Conservation (phyloP, 2,113 vertebrate species). For the Anolis sagrei region DNA sequence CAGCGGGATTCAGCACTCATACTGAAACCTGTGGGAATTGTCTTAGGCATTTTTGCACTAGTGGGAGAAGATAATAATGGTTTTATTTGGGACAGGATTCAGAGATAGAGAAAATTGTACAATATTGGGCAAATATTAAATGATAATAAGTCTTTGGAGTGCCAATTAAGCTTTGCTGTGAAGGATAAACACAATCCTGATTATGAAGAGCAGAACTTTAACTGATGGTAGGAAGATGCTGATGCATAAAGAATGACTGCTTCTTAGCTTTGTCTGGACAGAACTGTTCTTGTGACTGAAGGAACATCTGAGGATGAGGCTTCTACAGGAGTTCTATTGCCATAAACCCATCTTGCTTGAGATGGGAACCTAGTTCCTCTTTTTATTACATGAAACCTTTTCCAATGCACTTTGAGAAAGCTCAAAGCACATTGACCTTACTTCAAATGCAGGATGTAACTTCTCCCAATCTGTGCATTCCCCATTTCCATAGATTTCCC, state of each 20-base stretch:
- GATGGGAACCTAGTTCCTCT: too few species aligned
- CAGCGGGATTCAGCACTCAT: not conserved
- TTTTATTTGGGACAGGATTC: constrained; percentile 2
- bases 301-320: not conserved
- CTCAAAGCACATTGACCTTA: too few species aligned
- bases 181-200: not conserved
- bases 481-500: too few species aligned
- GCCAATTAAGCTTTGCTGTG: constrained; percentile 1
- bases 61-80: not conserved
- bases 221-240: too few species aligned
- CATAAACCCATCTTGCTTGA: too few species aligned
- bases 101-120: not conserved
- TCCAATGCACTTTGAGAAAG: too few species aligned
- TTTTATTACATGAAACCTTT: too few species aligned
- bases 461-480: too few species aligned
- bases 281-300: not conserved
- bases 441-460: too few species aligned
- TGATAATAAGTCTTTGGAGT: constrained; percentile 9
- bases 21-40: not conserved
- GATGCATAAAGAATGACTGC: not conserved
- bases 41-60: not conserved
- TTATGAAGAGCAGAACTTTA: not conserved
- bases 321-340: too few species aligned
- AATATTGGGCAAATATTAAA: not conserved
- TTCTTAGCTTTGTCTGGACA: not conserved